phyloP scores from a whole-genome alignment of 2,797 vertebrate genomes.

The Coregonus sp. region DNA sequence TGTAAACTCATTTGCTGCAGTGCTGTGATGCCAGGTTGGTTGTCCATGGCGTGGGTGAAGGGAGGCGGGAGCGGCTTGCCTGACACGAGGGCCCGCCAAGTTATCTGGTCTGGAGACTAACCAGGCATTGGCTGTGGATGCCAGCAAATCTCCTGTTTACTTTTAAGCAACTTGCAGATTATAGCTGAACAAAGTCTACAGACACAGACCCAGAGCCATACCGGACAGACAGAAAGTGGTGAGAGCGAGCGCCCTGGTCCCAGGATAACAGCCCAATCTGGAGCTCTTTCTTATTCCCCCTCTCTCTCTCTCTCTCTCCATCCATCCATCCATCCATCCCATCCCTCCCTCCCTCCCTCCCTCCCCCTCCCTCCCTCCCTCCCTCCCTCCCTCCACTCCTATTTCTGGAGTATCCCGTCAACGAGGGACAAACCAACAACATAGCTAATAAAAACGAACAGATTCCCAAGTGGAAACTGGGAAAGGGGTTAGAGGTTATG shows the following conservation, averaged over 20 bases:
- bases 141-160: conserved; percentile 27
- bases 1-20: background rate
- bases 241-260: background rate
- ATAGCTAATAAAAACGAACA: background rate
- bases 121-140: conserved; percentile 8
- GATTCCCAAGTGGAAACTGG: background rate
- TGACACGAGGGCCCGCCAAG: background rate
- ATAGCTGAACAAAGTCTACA: conserved; percentile 44
- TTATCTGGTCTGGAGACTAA: conserved; percentile 42
- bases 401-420: conserved; percentile 28
- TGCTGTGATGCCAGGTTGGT: background rate
- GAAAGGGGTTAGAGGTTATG: background rate
- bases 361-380: conserved; percentile 23
- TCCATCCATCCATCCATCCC: conserved; percentile 3
- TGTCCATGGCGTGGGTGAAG: background rate
- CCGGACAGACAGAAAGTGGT: background rate
- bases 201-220: conserved; percentile 27
- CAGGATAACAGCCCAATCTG: conserved; percentile 31
- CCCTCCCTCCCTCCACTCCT: conserved; percentile 26
- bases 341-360: conserved; percentile 7
- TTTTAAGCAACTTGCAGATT: conserved; percentile 47
- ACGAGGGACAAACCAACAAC: background rate
- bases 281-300: background rate
- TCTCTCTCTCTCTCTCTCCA: conserved; percentile 21
- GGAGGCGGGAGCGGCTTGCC: background rate